Conservation (phyloP, 2,113 vertebrate species). For the Clarias macrocephalus region DNA sequence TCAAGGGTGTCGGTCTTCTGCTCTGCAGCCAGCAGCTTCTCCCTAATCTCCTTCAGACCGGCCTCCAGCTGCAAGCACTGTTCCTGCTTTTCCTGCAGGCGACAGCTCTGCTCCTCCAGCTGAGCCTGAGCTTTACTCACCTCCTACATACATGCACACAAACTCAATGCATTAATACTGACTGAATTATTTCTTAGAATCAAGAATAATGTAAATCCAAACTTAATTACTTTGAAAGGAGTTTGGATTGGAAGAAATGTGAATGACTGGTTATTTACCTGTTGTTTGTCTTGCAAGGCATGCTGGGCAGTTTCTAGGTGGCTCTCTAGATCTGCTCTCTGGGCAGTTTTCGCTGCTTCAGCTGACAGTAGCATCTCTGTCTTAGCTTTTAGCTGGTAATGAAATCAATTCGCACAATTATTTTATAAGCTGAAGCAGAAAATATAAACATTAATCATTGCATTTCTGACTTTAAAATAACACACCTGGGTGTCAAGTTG, state of each 20-base stretch:
- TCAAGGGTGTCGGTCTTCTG: slow-evolving; percentile 84
- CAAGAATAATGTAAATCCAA: not conserved
- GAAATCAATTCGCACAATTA: not conserved
- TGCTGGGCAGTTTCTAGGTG: slow-evolving; percentile 93
- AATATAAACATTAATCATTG: not conserved
- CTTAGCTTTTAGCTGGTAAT: slow-evolving; percentile 90
- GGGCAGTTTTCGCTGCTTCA: slow-evolving; percentile 91
- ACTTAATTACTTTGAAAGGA: not conserved
- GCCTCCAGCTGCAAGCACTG: slow-evolving; percentile 84
- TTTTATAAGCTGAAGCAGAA: not conserved
- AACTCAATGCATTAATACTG: not conserved
- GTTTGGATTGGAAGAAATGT: not conserved
- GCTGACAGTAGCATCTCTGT: slow-evolving; percentile 92
- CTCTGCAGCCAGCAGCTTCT: slow-evolving; percentile 84
- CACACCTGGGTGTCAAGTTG: slow-evolving; percentile 90
- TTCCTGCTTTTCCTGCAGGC: slow-evolving; percentile 85
- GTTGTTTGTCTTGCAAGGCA: slow-evolving; percentile 95
- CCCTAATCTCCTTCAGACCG: slow-evolving; percentile 86
- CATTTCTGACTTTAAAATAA: not conserved
- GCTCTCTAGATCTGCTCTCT: slow-evolving; percentile 93
- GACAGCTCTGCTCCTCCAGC: slow-evolving; percentile 79
- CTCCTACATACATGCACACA: slow-evolving; percentile 73
- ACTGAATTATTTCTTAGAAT: not conserved
- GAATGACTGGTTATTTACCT: slow-evolving; percentile 67
- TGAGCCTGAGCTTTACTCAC: slow-evolving; percentile 83